A percentile compares a stretch with the other conserved stretches of the same genome.
Evolutionary conservation across 2,113 vertebrate genomes (phyloP).

Genomic region (Rousettus leschenaultii): DNA sequence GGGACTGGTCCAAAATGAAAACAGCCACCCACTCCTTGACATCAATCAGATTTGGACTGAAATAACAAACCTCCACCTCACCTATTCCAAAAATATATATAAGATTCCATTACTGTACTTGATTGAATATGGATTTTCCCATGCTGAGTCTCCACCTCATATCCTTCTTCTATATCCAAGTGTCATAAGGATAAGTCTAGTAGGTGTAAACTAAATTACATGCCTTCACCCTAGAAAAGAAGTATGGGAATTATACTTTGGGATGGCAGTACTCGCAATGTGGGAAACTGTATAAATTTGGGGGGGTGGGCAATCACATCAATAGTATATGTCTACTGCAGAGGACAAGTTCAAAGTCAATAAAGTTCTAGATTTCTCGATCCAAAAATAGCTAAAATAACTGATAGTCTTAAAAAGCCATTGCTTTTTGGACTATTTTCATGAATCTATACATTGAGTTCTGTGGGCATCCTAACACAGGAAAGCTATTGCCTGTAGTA

Average conservation of each 20-base stretch:
- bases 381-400: slow-evolving; percentile 19
- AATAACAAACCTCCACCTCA: background rate
- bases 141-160: background rate
- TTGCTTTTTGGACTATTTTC: background rate
- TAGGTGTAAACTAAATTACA: background rate
- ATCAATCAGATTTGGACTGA: background rate
- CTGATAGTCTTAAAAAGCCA: background rate
- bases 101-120: background rate
- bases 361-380: background rate
- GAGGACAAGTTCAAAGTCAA: background rate
- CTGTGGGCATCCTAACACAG: background rate
- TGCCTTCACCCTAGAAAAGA: background rate
- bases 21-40: background rate
- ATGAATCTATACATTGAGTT: background rate
- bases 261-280: background rate
- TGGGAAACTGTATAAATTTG: background rate
- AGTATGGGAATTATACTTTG: background rate
- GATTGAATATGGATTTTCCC: background rate
- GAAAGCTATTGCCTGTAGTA: background rate
- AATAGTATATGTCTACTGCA: background rate
- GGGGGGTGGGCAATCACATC: background rate
- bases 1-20: background rate
- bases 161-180: background rate
- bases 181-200: background rate
- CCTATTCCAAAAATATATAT: background rate